A percentile compares a stretch with the other conserved stretches of the same genome.
Evolutionary conservation across 2,888 invertebrate species (phyloP).

Genomic region (Creontiades dilutus): DNA sequence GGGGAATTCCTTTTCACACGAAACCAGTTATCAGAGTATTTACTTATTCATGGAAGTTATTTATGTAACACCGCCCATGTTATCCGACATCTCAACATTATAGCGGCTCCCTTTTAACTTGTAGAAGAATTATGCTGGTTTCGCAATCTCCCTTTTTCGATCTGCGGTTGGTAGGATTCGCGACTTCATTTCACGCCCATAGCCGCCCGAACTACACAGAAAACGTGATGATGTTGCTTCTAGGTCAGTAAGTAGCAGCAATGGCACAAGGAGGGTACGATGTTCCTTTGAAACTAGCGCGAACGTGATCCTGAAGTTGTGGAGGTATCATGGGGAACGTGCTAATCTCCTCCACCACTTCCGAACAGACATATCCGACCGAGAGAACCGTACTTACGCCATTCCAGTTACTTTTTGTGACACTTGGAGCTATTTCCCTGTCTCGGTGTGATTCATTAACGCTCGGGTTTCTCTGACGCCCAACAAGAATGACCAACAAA

Average conservation of each 20-base stretch:
- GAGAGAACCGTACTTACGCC: background rate
- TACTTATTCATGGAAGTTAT: too few relatives aligned
- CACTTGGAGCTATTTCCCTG: background rate
- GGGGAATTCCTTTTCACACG: too few relatives aligned
- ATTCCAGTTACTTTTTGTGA: background rate
- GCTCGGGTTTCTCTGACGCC: too few relatives aligned
- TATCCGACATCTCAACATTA: too few relatives aligned
- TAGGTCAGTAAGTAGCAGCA: conserved; percentile 17
- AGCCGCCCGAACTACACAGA: background rate
- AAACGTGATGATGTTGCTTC: background rate
- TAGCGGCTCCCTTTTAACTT: background rate
- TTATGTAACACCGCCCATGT: too few relatives aligned
- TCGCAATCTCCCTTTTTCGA: background rate
- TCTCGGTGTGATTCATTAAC: background rate
- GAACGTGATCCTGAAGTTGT: conserved; percentile 17
- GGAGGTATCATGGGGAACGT: background rate
- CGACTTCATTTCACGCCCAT: conserved; percentile 25
- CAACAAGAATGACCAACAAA: too few relatives aligned
- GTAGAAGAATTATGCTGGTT: background rate
- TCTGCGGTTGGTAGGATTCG: background rate
- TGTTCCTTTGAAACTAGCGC: conserved; percentile 11
- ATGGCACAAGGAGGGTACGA: background rate
- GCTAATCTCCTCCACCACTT: conserved; percentile 4
- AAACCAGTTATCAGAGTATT: too few relatives aligned
- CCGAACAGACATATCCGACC: background rate